Evolutionary conservation across 2,797 vertebrate species (phyloP).

Genomic region (Pyrocephalus nanus): DNA sequence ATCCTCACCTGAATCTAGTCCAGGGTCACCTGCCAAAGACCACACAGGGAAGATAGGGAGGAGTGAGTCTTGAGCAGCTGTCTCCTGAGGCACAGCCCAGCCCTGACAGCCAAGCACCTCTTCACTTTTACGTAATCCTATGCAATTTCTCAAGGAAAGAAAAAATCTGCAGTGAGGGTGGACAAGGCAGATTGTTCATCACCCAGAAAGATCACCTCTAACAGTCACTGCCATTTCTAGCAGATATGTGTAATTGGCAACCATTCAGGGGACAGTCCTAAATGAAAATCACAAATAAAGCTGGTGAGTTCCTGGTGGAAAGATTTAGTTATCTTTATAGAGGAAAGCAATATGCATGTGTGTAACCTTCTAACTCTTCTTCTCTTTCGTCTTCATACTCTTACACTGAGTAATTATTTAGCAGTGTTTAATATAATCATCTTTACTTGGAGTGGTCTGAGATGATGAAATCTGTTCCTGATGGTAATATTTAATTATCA

Average conservation of each 20-base stretch:
- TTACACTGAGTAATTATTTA: conserved; percentile 70
- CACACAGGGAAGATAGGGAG: neutral
- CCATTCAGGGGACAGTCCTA: neutral
- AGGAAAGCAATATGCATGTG: neutral
- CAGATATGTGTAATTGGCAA: neutral
- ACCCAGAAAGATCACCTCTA: neutral
- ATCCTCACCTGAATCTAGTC: neutral
- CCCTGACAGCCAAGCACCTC: neutral
- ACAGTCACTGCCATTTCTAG: neutral
- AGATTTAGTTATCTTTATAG: conserved; percentile 17
- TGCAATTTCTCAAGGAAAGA: neutral
- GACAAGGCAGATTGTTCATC: neutral
- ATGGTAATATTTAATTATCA: conserved; percentile 42
- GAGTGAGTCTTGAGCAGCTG: fast-evolving
- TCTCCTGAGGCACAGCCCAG: neutral
- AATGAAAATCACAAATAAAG: conserved; percentile 34
- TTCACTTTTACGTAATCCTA: neutral
- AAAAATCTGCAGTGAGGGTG: neutral
- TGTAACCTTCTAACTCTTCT: conserved; percentile 46
- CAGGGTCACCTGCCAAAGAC: neutral
- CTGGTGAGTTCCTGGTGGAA: neutral
- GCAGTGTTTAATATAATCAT: conserved; percentile 31
- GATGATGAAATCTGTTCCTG: neutral
- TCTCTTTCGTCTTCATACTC: conserved; percentile 34
- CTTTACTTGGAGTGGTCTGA: conserved; percentile 28